These are phyloP conservation scores for Bombus affinis DNA, from an alignment of 1,140 invertebrate genomes.

Conservation along the genomic window DNA sequence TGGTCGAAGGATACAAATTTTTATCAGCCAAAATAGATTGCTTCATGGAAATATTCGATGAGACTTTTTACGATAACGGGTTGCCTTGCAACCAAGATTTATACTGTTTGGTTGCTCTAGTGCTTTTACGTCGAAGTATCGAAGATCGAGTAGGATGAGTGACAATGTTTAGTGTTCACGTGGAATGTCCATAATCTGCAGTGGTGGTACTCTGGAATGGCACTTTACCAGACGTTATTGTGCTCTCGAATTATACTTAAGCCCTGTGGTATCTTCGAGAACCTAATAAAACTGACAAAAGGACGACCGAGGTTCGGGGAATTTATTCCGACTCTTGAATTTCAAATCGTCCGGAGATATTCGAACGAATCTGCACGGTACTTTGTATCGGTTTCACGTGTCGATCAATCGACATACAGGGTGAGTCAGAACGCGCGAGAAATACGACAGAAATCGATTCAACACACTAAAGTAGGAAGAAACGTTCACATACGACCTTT, in stretches of 20 bases:
- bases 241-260: conserved; percentile 16
- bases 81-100: not conserved
- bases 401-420: not conserved
- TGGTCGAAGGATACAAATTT: not conserved
- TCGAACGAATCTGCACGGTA: not conserved
- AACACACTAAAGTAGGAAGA: no score
- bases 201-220: not conserved
- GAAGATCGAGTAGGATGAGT: not conserved
- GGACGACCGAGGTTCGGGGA: not conserved
- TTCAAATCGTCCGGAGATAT: conserved; percentile 23
- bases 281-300: conserved; percentile 29
- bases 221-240: conserved; percentile 8
- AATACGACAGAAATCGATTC: no score
- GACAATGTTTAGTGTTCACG: not conserved
- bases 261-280: not conserved
- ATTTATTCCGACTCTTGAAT: conserved; percentile 36
- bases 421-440: no score
- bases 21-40: not conserved
- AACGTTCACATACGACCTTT: no score
- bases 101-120: not conserved
- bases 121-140: not conserved
- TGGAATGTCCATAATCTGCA: not conserved
- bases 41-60: not conserved
- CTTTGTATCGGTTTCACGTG: conserved; percentile 6
- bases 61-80: not conserved